Evolutionary conservation across 2,888 invertebrate species (phyloP).

Genomic region (Drosophila cracens): DNA sequence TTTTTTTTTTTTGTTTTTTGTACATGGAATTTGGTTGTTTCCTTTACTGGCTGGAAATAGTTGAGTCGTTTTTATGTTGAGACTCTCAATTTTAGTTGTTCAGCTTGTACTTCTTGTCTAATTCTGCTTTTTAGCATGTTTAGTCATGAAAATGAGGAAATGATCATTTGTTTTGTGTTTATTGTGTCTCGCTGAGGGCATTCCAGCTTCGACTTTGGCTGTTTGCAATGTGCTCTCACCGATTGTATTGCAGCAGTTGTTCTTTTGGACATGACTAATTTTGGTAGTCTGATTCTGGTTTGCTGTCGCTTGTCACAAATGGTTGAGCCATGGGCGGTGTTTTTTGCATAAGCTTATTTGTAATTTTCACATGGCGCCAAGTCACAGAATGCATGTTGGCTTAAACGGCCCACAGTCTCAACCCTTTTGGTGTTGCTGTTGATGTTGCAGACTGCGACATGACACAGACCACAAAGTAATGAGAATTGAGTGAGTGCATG

Average conservation of each 20-base stretch:
- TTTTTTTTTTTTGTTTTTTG: neutral
- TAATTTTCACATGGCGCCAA: constrained; percentile 71
- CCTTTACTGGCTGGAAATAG: too few species aligned
- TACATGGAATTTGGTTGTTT: neutral
- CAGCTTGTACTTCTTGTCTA: neutral
- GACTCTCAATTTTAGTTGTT: neutral
- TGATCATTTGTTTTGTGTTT: neutral
- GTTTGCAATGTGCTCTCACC: neutral
- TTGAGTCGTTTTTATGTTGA: neutral
- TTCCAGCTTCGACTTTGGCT: neutral
- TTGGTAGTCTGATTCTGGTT: constrained; percentile 43
- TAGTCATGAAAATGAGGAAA: neutral
- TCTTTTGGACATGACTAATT: constrained; percentile 66
- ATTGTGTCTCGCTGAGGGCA: neutral
- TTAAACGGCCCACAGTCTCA: constrained; percentile 43
- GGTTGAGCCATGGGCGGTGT: constrained; percentile 54
- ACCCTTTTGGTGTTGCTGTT: constrained; percentile 71
- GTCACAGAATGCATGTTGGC: constrained; percentile 43
- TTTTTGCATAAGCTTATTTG: constrained; percentile 65
- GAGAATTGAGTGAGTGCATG: constrained; percentile 47
- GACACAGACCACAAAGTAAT: constrained; percentile 60
- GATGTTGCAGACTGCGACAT: constrained; percentile 68
- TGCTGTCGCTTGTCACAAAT: constrained; percentile 17
- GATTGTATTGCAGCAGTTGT: constrained; percentile 6
- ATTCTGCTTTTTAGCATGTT: neutral